Evolutionary conservation across 2,113 vertebrate genomes (phyloP), one percentile per base, ranked within the genome.

Genomic region (Percina caprodes): DNA sequence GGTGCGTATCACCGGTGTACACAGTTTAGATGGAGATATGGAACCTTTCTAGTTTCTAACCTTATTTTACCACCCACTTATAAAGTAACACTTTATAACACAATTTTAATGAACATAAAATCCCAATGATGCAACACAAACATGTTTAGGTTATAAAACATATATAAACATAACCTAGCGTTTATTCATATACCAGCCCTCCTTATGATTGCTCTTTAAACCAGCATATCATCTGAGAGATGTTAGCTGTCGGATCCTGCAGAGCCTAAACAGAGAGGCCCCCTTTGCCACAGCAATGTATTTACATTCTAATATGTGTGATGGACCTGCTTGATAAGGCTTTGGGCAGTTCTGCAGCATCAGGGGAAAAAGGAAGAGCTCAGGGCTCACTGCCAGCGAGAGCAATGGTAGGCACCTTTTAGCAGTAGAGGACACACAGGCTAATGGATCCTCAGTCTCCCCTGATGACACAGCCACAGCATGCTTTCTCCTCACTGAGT

Each of bases 291-390:
- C 77, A 18, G 68, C n/a, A 12, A 15, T 74, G 67, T 91, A 89
- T 92, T 91, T 89, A 86, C 88, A 90, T 92, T 92, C 74, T 88
- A 77, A 92, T 91, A 85, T 84, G 68, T 68, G 66, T 74, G 90
- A 94, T 93, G 90, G 76, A 69, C 58, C 69, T 80, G 46, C 45
- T 66, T 79, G 89, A 93, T 92, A 92, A 90, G 65, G 48, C 78
- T 52, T 10, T 12, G 23, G 83, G 85, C 72, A 79, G 62, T 84
- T 86, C 79, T 87, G 84, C 84, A 83, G 84, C 81, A 85, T 86
- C 69, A 79, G 84, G 75, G 75, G 74, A 0, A 66, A 85, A 85
- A 75, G 63, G 39, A 54, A 3, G 65, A 56, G 69, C 85, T 67
- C 35, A 79, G 77, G 86, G 87, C 83, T 87, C 70, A 19, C 48